Base-by-base conservation (phyloP, 35 echinoderm and acorn worm species). In the Patiria miniata region DNA sequence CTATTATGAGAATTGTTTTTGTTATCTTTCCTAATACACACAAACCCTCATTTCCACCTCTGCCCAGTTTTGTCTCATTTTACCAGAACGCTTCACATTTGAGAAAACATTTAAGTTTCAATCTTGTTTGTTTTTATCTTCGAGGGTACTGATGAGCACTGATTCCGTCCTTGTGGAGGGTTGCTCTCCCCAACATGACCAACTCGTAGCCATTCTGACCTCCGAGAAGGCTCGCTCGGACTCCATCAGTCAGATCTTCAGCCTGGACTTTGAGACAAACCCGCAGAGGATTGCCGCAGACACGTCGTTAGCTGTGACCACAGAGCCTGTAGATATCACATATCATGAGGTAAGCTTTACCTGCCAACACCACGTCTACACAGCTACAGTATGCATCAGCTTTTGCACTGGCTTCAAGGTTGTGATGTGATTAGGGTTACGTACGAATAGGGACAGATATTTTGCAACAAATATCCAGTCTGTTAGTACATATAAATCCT, bases 291-390 rank as follows among this genome's bases (percentile, higher is more conserved):
- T 94, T 37, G 61, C 57, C 32, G 95, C 95, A 34, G 95, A 98
- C 69, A 76, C 86, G 40, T 89, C 92, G 26, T 52, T 98, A 5
- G 89, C 95, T 4, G 89, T 98, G 2, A 98, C 89, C 22, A 87
- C 92, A 34, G 95, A 98, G 77, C 95, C 95, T 69, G 81, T 98
- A 0, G 95, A 98, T 58, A 68, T 98, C 29, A 86, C 92, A n/a
- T 98, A 98, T 59, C 89, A 98, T 79, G 83, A 97, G 83, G 94
- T 97, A 78, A 87, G 42, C 51, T 7, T 15, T 22, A 34, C 39
- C 1, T 26, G 36, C 1, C 42, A 47, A 47, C 42, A 47, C 42
- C 4, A 47, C n/a, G n/a, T 47, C 42, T 12, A 47, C 12, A 47
- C 42, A 47, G 42, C 4, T 78, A 12, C 17, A 78, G 33, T 5